A percentile compares a stretch with the other conserved stretches of the same genome.
These are phyloP conservation scores for Doris montereyensis DNA, from an alignment of 2,888 invertebrate species.

Conservation along the genomic window DNA sequence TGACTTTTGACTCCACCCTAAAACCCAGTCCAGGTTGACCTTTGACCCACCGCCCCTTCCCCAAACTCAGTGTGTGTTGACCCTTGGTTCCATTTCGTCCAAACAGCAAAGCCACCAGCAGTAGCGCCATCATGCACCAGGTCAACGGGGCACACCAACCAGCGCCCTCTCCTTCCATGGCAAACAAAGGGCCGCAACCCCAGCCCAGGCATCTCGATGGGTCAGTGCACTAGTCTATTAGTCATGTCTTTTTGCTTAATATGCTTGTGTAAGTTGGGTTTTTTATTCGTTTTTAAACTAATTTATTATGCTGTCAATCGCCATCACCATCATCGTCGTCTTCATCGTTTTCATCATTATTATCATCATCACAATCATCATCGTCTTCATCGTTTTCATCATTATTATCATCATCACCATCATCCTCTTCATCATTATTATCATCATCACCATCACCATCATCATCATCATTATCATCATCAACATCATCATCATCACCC, in stretches of 20 bases:
- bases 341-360: background rate
- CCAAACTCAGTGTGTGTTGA: too few relatives aligned
- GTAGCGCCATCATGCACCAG: slow-evolving; percentile 65
- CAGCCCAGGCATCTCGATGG: slow-evolving; percentile 41
- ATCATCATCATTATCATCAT: background rate
- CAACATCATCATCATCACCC: background rate
- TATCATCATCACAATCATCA: background rate
- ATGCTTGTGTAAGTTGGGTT: too few relatives aligned
- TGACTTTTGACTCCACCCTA: too few relatives aligned
- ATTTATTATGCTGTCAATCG: too few relatives aligned
- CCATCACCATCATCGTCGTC: background rate
- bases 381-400: background rate
- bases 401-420: background rate
- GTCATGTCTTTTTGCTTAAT: too few relatives aligned
- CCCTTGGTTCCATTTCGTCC: too few relatives aligned
- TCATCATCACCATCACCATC: background rate
- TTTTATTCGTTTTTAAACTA: too few relatives aligned
- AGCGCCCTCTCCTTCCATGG: slow-evolving; percentile 43
- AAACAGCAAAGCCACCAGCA: slow-evolving; percentile 63
- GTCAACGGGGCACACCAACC: slow-evolving; percentile 60
- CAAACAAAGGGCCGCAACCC: slow-evolving; percentile 38
- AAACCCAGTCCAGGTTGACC: too few relatives aligned
- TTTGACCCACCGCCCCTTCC: too few relatives aligned
- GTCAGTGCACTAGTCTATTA: slow-evolving; percentile 11
- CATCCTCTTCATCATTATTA: background rate